Base-by-base conservation (phyloP, 2,797 vertebrate genomes). In the Myiothlypis coronata region DNA sequence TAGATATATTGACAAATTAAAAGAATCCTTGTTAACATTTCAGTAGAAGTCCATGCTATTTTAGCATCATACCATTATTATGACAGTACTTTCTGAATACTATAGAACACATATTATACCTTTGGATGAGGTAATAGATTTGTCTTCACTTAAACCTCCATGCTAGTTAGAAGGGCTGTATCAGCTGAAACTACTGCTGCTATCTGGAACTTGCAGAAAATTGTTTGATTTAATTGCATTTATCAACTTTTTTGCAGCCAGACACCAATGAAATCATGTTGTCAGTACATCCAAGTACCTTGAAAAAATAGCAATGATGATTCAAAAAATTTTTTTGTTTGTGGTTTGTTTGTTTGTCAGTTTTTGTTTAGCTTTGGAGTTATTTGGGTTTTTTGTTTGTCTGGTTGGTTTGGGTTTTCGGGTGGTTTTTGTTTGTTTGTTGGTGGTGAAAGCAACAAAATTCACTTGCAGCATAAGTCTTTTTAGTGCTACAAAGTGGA, bases 361-460 rank as follows among this genome's bases (percentile, higher is more conserved):
- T 6, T 30, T 55, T 41, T 49, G 9, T 21, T 49, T 26, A 12
- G 3, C 8, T 32, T 52, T 35, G 37, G 9, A 14, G 10, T 3
- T 34, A 16, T 44, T 35, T 11, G 10, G 7, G 4, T 1, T 8
- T 32, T 39, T 26, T 39, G 14, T 6, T 57, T 22, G 28, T 14
- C 39, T 39, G 21, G 3, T 35, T 22, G 5, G 14, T 20, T 53
- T 76, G 8, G 9, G 4, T 4, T 53, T 64, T 43, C 41, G 6
- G 2, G 12, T 60, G 6, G 1, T 39, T 23, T 26, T 26, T 26
- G 2, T 15, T 14, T 10, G 1, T 7, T 35, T 34, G 28, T 8
- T 52, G 10, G 11, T 50, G 16, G 34, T 37, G 28, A 76, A 64
- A 75, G 14, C 4, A 32, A 55, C 35, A 63, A 69, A 47, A 67